Conservation (phyloP, 2,888 invertebrate species). For the Lepetodrilus schrolli region DNA sequence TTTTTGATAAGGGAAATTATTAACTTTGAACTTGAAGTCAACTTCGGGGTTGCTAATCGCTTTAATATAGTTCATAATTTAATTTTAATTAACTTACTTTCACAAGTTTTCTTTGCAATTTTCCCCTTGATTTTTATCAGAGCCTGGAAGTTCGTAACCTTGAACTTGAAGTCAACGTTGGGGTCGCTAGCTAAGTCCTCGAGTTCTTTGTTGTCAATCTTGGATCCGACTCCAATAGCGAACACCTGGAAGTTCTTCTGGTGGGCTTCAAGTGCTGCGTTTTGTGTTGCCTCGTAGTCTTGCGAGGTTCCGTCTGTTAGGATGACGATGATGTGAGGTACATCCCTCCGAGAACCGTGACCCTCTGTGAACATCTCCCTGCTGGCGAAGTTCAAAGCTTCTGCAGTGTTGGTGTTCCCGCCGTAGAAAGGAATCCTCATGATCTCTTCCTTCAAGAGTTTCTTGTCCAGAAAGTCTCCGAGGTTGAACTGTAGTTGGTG, state of each 20-base stretch:
- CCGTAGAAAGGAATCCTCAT: slow-evolving; percentile 43
- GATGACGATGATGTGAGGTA: slow-evolving; percentile 60
- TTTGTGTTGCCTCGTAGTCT: slow-evolving; percentile 45
- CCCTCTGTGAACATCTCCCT: slow-evolving; percentile 48
- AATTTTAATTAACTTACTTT: slow-evolving; percentile 43
- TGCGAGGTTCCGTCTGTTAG: slow-evolving; percentile 70
- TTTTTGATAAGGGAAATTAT: slow-evolving; percentile 61
- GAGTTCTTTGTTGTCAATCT: slow-evolving; percentile 61
- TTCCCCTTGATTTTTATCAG: slow-evolving; percentile 62
- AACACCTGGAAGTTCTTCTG: slow-evolving; percentile 64
- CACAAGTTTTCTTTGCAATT: slow-evolving; percentile 65
- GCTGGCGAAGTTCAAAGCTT: slow-evolving; percentile 52
- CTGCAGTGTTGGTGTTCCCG: slow-evolving; percentile 57
- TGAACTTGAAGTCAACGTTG: slow-evolving; percentile 61
- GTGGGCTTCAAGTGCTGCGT: slow-evolving; percentile 48
- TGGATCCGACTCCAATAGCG: slow-evolving; percentile 69
- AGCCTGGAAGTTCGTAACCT: slow-evolving; percentile 62
- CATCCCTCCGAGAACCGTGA: slow-evolving; percentile 45
- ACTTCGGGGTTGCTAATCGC: slow-evolving; percentile 58
- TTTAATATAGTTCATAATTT: too few relatives aligned
- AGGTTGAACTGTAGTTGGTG: slow-evolving; percentile 47
- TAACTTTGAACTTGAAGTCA: slow-evolving; percentile 66
- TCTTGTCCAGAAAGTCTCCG: slow-evolving; percentile 39
- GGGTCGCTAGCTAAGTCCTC: slow-evolving; percentile 65
- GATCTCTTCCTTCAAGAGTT: slow-evolving; percentile 41